Evolutionary conservation across 2,113 vertebrate species (phyloP).

Genomic region (Xiphophorus maculatus): DNA sequence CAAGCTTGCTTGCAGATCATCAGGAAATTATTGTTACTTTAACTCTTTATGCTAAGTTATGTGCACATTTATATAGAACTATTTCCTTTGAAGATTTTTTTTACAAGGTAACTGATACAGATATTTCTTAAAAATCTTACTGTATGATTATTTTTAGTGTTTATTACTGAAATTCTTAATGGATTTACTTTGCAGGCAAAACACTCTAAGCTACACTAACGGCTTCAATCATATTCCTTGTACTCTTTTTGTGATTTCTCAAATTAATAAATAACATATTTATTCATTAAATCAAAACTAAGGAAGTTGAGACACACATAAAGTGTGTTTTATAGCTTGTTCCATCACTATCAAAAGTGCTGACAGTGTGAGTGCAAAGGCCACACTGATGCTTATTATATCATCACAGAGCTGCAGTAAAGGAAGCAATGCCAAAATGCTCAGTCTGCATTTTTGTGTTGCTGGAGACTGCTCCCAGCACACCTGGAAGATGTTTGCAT

Average conservation of each 20-base stretch:
- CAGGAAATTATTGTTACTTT: neutral
- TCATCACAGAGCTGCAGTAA: conserved; percentile 40
- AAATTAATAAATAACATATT: no score
- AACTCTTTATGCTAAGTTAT: conserved; percentile 15
- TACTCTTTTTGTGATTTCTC: neutral
- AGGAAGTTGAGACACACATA: conserved; percentile 1
- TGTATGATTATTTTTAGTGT: neutral
- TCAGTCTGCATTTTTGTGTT: conserved; percentile 36
- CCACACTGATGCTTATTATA: conserved; percentile 53
- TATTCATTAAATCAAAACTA: neutral
- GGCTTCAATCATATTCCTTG: neutral
- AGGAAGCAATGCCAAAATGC: conserved; percentile 41
- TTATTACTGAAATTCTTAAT: neutral
- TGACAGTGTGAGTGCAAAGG: conserved; percentile 47
- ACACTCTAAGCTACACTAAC: neutral
- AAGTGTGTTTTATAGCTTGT: conserved; percentile 27
- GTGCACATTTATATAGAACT: conserved; percentile 36
- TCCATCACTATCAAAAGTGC: conserved; percentile 47
- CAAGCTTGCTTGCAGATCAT: conserved; percentile 9
- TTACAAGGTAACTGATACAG: neutral
- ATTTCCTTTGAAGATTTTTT: conserved; percentile 1
- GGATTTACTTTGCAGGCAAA: neutral
- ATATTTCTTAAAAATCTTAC: neutral
- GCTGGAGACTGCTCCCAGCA: neutral
- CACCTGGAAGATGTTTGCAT: conserved; percentile 35